Percentiles rank a stretch among this genome's conserved stretches.
Evolutionary conservation across 2,113 vertebrate genomes (phyloP).

Genomic region (Scytalopus superciliaris): DNA sequence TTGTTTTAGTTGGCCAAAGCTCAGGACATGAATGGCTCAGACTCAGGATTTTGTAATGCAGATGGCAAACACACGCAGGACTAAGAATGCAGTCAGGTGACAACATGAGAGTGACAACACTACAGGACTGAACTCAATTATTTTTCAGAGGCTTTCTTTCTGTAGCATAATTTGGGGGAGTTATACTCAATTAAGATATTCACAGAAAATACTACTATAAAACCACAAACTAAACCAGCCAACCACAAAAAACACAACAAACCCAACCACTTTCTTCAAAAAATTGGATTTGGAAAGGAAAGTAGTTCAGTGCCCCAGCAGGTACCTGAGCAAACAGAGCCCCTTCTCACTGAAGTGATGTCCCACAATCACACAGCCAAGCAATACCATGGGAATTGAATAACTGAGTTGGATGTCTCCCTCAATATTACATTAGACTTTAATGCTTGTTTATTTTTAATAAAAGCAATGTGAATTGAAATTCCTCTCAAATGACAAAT

Average conservation of each 20-base stretch:
- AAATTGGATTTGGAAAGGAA: background rate
- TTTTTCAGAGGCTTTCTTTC: background rate
- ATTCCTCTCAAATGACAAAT: background rate
- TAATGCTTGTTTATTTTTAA: background rate
- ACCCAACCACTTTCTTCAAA: background rate
- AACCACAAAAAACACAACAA: background rate
- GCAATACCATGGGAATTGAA: background rate
- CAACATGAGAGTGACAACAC: rapidly evolving
- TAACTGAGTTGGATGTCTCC: background rate
- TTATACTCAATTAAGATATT: background rate
- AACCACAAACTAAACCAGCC: rapidly evolving
- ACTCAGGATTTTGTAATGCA: background rate
- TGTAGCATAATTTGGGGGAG: rapidly evolving
- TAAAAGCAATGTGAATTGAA: background rate
- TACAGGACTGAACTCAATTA: too few species aligned
- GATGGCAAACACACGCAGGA: background rate
- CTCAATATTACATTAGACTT: background rate
- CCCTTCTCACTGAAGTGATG: background rate
- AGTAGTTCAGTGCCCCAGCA: background rate
- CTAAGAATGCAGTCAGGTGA: background rate
- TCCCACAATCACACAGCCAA: background rate
- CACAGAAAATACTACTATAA: background rate
- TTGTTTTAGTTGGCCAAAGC: background rate
- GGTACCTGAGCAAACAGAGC: background rate
- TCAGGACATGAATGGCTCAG: background rate